phyloP scores from a whole-genome alignment of 2,888 invertebrate genomes.

The Horisme vitalbata region DNA sequence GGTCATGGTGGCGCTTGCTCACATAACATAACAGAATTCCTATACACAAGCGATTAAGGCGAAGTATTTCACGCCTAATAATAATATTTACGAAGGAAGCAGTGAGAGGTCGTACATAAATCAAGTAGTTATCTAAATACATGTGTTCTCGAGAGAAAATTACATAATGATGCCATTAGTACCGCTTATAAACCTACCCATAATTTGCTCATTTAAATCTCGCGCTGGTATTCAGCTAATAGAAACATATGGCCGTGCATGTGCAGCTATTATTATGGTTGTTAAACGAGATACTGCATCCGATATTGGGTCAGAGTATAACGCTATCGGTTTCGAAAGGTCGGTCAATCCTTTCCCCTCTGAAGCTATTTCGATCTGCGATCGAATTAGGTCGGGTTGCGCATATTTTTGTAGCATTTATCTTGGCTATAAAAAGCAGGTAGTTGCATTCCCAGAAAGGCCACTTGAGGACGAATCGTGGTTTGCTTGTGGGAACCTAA shows the following conservation, averaged over 20 bases:
- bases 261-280: slow-evolving; percentile 45
- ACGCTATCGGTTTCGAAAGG: slow-evolving; percentile 58
- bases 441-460: slow-evolving; percentile 74
- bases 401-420: slow-evolving; percentile 64
- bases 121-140: slow-evolving; percentile 26
- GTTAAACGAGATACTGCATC: slow-evolving; percentile 45
- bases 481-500: slow-evolving; percentile 42
- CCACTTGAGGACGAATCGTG: slow-evolving; percentile 54
- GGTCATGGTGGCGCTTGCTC: slow-evolving; percentile 11
- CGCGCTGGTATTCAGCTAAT: slow-evolving; percentile 23
- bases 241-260: slow-evolving; percentile 46
- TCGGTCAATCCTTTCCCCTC: slow-evolving; percentile 44
- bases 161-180: slow-evolving; percentile 32
- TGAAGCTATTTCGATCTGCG: slow-evolving; percentile 52
- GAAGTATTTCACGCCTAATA: slow-evolving; percentile 19
- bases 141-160: slow-evolving; percentile 29
- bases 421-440: slow-evolving; percentile 74
- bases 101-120: slow-evolving; percentile 18
- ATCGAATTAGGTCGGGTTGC: slow-evolving; percentile 60
- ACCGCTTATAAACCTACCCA: slow-evolving; percentile 24
- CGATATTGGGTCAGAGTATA: slow-evolving; percentile 60
- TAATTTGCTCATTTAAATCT: slow-evolving; percentile 41
- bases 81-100: slow-evolving; percentile 22
- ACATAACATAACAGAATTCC: not conserved
- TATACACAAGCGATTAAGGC: slow-evolving; percentile 6